Evolutionary conservation across 2,888 invertebrate genomes (phyloP).

Genomic region (Epirrhoe alternata): DNA sequence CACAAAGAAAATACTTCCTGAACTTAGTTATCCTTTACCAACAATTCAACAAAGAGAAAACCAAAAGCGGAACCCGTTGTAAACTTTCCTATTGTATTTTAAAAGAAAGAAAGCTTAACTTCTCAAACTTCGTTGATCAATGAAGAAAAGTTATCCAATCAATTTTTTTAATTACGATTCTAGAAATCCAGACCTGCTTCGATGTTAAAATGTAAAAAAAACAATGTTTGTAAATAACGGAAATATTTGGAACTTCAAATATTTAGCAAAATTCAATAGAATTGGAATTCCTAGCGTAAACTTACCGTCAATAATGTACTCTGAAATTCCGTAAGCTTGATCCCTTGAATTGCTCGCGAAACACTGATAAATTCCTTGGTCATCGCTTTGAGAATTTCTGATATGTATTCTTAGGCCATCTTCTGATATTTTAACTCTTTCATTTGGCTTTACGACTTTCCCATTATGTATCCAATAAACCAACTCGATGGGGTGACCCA

Average conservation of each 20-base stretch:
- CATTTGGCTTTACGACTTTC: constrained; percentile 84
- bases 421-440: constrained; percentile 83
- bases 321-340: constrained; percentile 92
- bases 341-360: constrained; percentile 94
- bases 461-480: constrained; percentile 94
- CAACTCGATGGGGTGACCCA: constrained; percentile 93
- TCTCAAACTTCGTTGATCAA: constrained; percentile 51
- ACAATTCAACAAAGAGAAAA: constrained; percentile 21
- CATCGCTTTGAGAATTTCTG: constrained; percentile 90
- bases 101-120: constrained; percentile 42
- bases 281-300: constrained; percentile 3
- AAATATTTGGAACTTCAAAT: background rate
- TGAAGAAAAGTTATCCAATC: constrained; percentile 55
- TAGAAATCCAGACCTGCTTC: constrained; percentile 27
- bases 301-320: constrained; percentile 92
- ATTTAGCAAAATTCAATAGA: background rate
- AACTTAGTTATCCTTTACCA: constrained; percentile 17
- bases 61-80: constrained; percentile 24
- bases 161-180: constrained; percentile 55
- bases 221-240: background rate
- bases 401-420: constrained; percentile 84
- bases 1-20: constrained; percentile 12
- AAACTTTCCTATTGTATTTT: constrained; percentile 40
- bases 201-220: constrained; percentile 3
- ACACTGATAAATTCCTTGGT: constrained; percentile 97